Evolutionary conservation across 2,113 vertebrate species (phyloP).

Genomic region (Pipra filicauda): DNA sequence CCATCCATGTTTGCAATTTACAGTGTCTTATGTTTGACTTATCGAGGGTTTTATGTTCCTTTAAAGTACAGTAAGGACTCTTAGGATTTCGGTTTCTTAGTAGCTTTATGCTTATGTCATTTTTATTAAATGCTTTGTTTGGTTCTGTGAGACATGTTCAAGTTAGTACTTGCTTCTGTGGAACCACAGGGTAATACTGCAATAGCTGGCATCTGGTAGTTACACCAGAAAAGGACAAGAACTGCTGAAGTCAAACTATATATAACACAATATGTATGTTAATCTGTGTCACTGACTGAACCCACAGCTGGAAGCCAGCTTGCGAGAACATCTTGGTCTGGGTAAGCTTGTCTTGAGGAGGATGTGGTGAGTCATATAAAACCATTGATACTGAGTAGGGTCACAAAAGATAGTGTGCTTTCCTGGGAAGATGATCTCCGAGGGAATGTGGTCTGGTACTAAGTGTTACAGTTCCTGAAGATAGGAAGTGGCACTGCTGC

Average conservation of each 20-base stretch:
- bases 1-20: background rate
- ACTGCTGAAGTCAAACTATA: background rate
- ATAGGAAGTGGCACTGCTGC: background rate
- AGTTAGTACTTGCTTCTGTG: background rate
- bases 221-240: background rate
- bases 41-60: background rate
- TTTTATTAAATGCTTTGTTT: background rate
- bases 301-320: accelerated
- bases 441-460: background rate
- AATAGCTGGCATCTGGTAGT: background rate
- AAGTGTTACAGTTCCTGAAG: background rate
- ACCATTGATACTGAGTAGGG: background rate
- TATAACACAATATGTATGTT: accelerated
- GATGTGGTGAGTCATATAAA: background rate
- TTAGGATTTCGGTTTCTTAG: background rate
- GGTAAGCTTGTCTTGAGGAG: background rate
- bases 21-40: background rate
- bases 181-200: background rate
- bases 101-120: background rate
- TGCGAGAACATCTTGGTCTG: background rate
- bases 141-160: background rate
- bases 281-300: background rate
- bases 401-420: background rate
- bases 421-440: background rate
- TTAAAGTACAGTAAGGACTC: background rate